Evolutionary conservation across 2,797 vertebrate genomes (phyloP), one percentile per base, ranked within the genome.

Genomic region (Chrysocyon brachyurus): DNA sequence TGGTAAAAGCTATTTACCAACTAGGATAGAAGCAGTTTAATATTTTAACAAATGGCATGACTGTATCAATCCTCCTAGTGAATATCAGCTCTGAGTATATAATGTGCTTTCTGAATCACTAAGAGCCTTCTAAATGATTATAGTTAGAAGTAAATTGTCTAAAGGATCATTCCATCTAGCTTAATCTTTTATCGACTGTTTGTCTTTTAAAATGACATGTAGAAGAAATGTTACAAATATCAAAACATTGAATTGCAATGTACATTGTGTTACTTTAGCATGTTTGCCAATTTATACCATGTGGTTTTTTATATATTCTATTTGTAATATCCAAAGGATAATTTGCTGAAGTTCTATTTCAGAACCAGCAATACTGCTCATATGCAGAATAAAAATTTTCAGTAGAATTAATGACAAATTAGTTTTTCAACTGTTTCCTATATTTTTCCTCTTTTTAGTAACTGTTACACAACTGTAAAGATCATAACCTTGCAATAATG

Each of bases 1-100:
- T 68, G 59, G 24, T 24, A 77, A 88, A 94, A 78, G 15, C 16
- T 40, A 52, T 61, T 93, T 57, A 56, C 26, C 52, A 56, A 54
- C 22, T 12, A 78, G 15, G 14, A 56, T 17, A 88, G 28, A 92
- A 77, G 12, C 6, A 72, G 61, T 91, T 91, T 83, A 88, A 40
- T 89, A 75, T 82, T 86, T 96, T 79, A 89, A 79, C 36, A 92
- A 92, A 91, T 81, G 49, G 21, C 17, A 56, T 49, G 31, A 57
- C 7, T 22, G 1, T 78, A 88, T 36, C 9, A 61, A 12, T 85
- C 56, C 68, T 66, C 82, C 5, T 3, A 77, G 14, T 57, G 40
- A 26, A 33, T 56, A 68, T 77, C 72, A 95, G 31, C 17, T 92
- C 52, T 83, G 59, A 88, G 26, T 75, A 26, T 19, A 75, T 57